Evolutionary conservation across 2,797 vertebrate species (phyloP).

Genomic region (Toxotes lorentzi): DNA sequence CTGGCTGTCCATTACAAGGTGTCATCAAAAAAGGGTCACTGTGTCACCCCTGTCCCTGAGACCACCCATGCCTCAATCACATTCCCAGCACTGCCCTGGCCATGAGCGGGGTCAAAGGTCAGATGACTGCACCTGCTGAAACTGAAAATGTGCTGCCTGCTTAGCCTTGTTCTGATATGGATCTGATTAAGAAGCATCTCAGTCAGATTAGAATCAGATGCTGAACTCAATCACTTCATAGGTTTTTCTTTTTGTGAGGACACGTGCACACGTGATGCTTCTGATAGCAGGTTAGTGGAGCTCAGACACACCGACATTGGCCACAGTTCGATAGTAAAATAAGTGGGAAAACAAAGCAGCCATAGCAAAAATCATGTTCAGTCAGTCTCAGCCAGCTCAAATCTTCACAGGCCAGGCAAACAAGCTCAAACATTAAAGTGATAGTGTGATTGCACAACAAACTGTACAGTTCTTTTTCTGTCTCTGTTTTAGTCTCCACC

Average conservation of each 20-base stretch:
- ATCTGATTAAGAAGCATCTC: neutral
- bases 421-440: neutral
- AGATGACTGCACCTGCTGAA: slow-evolving; percentile 9
- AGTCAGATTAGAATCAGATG: neutral
- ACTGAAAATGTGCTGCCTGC: slow-evolving; percentile 14
- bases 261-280: neutral
- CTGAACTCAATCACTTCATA: neutral
- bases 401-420: slow-evolving; percentile 31
- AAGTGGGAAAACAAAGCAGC: slow-evolving; percentile 35
- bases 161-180: neutral
- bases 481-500: no score
- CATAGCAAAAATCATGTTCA: neutral
- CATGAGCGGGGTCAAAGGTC: slow-evolving; percentile 48
- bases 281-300: slow-evolving; percentile 35
- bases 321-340: neutral
- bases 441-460: neutral
- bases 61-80: slow-evolving; percentile 61
- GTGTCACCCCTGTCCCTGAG: slow-evolving; percentile 37
- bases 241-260: neutral
- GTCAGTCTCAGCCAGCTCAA: slow-evolving; percentile 42
- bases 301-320: slow-evolving; percentile 42
- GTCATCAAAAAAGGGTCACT: slow-evolving; percentile 28
- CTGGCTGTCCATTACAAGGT: slow-evolving; percentile 29
- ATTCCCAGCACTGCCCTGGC: slow-evolving; percentile 40
- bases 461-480: neutral